Base-by-base conservation (phyloP, 2,113 vertebrate species). In the Hystrix cristata region DNA sequence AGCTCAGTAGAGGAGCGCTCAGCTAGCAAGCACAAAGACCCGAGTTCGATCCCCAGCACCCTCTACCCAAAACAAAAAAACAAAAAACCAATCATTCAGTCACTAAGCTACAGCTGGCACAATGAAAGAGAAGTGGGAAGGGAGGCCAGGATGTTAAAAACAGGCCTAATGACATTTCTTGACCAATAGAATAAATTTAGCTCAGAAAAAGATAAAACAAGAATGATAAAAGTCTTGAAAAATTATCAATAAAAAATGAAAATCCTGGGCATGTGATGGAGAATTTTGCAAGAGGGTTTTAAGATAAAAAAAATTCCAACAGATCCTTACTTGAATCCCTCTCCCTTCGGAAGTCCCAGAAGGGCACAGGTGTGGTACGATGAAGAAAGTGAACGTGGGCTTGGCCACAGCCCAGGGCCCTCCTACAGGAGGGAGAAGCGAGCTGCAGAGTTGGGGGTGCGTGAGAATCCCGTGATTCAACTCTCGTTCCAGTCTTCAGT, bases 171-270 rank as follows among this genome's bases (percentile, higher is more conserved):
- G 27, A 94, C 53, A 83, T 11, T 62, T 27, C 19, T 60, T 4
- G 43, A 55, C 51, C 88, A 84, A 74, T 38, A 29, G n/a, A 89
- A 88, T 69, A 74, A 31, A 81, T 0, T 6, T 14, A 9, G 19
- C 62, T 89, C 81, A 76, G 16, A 38, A 79, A 96, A 92, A 87
- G 5, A 14, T 53, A 86, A 76, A 81, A 23, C 38, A 87, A 21
- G 2, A 79, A 89, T 74, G 60, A 60, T 34, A 82, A 27, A 95
- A 89, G 59, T 38, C 23, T 31, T 85, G 43, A 43, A 86, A 89
- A 90, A 48, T 81, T 2, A 69, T 65, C 72, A 55, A 90, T 74
- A 79, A 83, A 79, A 71, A 51, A 78, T 55, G 79, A 91, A 95
- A 83, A 51, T 38, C 25, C 48, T 43, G 15, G n/a, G 43, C n/a